Evolutionary conservation across 2,113 vertebrate species (phyloP).

Genomic region (Guaruba guarouba): DNA sequence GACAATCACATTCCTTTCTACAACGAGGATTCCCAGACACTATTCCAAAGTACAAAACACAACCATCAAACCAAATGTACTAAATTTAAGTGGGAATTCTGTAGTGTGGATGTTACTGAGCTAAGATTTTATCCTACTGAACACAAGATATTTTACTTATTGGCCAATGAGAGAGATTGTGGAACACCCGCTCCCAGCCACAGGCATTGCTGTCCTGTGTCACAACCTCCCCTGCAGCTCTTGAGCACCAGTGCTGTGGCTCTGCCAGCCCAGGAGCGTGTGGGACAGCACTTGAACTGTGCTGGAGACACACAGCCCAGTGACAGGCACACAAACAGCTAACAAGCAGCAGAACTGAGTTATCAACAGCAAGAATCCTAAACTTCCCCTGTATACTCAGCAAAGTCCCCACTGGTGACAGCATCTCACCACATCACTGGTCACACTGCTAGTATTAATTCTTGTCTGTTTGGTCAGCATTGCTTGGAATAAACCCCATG

Average conservation of each 20-base stretch:
- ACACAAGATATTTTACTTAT: not conserved
- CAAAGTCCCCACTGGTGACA: not conserved
- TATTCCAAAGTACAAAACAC: not conserved
- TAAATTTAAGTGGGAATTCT: not conserved
- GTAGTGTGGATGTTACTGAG: not conserved
- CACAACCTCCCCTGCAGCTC: not conserved
- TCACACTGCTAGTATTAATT: not conserved
- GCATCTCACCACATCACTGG: not conserved
- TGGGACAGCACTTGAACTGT: not conserved
- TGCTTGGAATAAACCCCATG: not conserved
- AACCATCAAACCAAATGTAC: not conserved
- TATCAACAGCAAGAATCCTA: not conserved
- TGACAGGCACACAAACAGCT: not conserved
- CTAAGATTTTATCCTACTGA: not conserved
- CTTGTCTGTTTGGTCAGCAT: fast-evolving
- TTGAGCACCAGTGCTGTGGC: not conserved
- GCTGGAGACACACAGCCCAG: not conserved
- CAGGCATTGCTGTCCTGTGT: not conserved
- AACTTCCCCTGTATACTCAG: fast-evolving
- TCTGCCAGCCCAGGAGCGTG: not conserved
- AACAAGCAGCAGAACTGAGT: not conserved
- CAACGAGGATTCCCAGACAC: not conserved
- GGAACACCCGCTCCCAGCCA: not conserved
- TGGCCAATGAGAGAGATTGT: not conserved
- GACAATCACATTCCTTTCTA: not conserved